Percentiles rank a stretch among this genome's conserved stretches.
Conservation (phyloP, 2,888 invertebrate genomes). For the Ligdia adustata region DNA sequence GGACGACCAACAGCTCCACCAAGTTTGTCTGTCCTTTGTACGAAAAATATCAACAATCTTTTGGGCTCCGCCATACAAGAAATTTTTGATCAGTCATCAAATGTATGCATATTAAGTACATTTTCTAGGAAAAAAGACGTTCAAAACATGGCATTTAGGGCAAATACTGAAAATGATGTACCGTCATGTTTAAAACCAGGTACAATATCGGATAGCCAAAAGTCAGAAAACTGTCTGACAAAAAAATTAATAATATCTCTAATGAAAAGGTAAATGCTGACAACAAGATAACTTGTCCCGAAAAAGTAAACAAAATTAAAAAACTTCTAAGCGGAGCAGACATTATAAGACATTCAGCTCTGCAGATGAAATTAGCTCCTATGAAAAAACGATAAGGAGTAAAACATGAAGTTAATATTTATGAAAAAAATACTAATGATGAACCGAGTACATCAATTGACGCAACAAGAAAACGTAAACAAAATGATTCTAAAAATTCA, state of each 20-base stretch:
- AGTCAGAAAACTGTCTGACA: slow-evolving; percentile 18
- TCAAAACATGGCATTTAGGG: slow-evolving; percentile 19
- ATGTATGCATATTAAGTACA: slow-evolving; percentile 17
- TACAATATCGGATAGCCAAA: slow-evolving; percentile 18
- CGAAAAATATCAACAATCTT: slow-evolving; percentile 15
- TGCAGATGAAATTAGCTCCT: slow-evolving; percentile 19
- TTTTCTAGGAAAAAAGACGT: slow-evolving; percentile 20
- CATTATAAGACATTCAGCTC: slow-evolving; percentile 20
- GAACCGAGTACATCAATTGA: slow-evolving; percentile 19
- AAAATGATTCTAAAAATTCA: slow-evolving; percentile 15
- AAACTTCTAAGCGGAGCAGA: slow-evolving; percentile 20
- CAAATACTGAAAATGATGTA: slow-evolving; percentile 13
- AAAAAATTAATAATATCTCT: slow-evolving; percentile 18
- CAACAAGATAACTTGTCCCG: slow-evolving; percentile 18
- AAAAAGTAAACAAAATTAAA: slow-evolving; percentile 19
- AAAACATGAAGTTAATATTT: slow-evolving; percentile 21
- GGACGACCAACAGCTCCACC: slow-evolving; percentile 11
- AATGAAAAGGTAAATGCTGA: slow-evolving; percentile 17
- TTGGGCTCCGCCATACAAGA: slow-evolving; percentile 14
- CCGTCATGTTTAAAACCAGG: slow-evolving; percentile 13
- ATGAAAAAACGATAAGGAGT: slow-evolving; percentile 16
- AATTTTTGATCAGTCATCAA: slow-evolving; percentile 14
- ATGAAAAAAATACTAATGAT: slow-evolving; percentile 19
- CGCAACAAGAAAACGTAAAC: slow-evolving; percentile 19
- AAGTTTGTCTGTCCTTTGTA: slow-evolving; percentile 17